Base-by-base conservation (phyloP, 2,888 invertebrate species). In the Acanthococcus lagerstroemiae region DNA sequence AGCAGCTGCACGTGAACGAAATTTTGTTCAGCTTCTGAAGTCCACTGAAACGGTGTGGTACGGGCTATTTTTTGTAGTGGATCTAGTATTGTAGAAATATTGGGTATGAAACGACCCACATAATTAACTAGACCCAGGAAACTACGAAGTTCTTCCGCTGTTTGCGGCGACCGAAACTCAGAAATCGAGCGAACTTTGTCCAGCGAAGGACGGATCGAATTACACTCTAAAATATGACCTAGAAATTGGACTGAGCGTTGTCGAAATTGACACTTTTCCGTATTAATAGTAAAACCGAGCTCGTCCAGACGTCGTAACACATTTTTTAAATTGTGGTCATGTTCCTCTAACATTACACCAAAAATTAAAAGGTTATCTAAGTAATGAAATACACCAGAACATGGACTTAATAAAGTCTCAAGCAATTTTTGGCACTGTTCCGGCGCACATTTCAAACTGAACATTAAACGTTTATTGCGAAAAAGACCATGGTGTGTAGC, bases 121-220 rank as follows among this genome's bases (percentile, higher is more conserved):
- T 60, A 60, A 7, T 30, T 30, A 5, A 60, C 48, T 12, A 60
- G 15, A 9, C 60, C 48, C 1, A 60, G 6, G 21, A 48, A 60
- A 15, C 48, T 60, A 2, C 60, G 17, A 4, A 60, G 15, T 17
- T 60, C 48, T 15, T 45, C 48, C 12, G 37, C 21, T 4, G 57
- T 21, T 57, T 57, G 7, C 4, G 57, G 45, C n/a, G 37, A 17
- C 9, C 45, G 57, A 44, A 57, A 57, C 15, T 57, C 57, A 44
- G 12, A 4, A 19, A 57, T 44, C 21, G 44, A 37, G 15, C 37
- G 7, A 37, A 37, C 7, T 37, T 37, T 37, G 15, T 37, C 37
- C 12, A 37, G 37, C 7, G 37, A 7, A 37, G 37, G 37, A 37
- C 37, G 7, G 15, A 37, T 37, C 12, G 37, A 37, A 37, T 37